Evolutionary conservation across 2,797 vertebrate species (phyloP), one percentile per base, ranked within the genome.

Genomic region (Tiaroga cobitis): DNA sequence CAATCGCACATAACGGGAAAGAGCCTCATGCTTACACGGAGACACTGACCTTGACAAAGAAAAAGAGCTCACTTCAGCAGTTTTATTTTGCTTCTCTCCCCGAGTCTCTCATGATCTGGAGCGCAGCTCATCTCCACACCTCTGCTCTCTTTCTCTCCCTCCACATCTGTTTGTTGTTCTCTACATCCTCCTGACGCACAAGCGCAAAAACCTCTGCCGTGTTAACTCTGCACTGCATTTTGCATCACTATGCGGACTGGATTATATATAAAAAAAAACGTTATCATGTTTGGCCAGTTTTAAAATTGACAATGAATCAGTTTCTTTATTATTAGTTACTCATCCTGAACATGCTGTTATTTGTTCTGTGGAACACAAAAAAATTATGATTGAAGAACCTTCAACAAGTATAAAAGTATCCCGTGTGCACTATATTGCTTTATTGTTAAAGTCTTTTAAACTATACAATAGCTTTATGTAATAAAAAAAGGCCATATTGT

Each of bases 21-120:
- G 29, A 80, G 76, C 34, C 51, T 73, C 65, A 37, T 26, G 26
- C 79, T 59, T 75, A 76, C 39, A 46, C 54, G 34, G 65, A 82
- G 70, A 76, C 67, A 82, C 70, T 79, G 72, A 87, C 67, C 82
- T 61, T 78, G 78, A 43, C 68, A 77, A 70, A 81, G 34, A 75
- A 81, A 80, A 73, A 79, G 46, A 72, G 61, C 79, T 70, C 18
- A 11, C 63, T 61, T 84, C 80, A 88, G 75, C 80, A 81, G 26
- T 78, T 88, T 83, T 81, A 37, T n/a, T 59, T 67, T 83, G n/a
- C 76, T 81, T 16, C 69, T 59, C 18, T 81, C 81, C 41, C 78
- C 24, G 43, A 68, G 81, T 34, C 29, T 79, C 73, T 72, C 37
- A 24, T 65, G 65, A 85, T 85, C 51, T 41, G 29, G 32, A 56